Conservation (phyloP, 2,888 invertebrate genomes). For the Melinaea marsaeus region DNA sequence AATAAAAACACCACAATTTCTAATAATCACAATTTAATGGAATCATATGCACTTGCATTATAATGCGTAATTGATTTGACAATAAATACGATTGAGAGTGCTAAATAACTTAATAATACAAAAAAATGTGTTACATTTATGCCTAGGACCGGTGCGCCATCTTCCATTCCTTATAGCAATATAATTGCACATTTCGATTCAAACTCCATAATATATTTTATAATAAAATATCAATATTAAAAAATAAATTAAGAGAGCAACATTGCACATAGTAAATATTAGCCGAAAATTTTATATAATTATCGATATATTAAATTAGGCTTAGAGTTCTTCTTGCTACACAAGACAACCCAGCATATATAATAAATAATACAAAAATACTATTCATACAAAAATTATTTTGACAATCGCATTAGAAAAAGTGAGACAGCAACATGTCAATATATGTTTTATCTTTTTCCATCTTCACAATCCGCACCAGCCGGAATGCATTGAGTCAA, state of each 20-base stretch:
- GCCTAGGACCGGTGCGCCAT: slow-evolving; percentile 70
- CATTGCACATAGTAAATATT: slow-evolving; percentile 9
- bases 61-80: slow-evolving; percentile 60
- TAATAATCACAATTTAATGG: slow-evolving; percentile 75
- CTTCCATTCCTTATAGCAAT: slow-evolving; percentile 20
- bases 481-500: slow-evolving; percentile 73
- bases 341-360: slow-evolving; percentile 64
- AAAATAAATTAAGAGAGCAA: slow-evolving; percentile 21
- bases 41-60: slow-evolving; percentile 71
- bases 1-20: slow-evolving; percentile 45
- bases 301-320: slow-evolving; percentile 7
- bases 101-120: slow-evolving; percentile 63
- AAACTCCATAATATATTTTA: background rate
- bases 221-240: slow-evolving; percentile 14
- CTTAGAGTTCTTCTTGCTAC: slow-evolving; percentile 65
- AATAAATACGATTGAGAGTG: slow-evolving; percentile 70
- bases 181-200: slow-evolving; percentile 20
- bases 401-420: slow-evolving; percentile 1
- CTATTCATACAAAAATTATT: background rate
- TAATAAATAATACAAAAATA: slow-evolving; percentile 5
- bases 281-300: background rate
- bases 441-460: slow-evolving; percentile 11
- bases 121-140: slow-evolving; percentile 62
- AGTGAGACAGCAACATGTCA: background rate
- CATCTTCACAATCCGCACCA: slow-evolving; percentile 57